These are phyloP conservation scores for Tiliacea citrago DNA, from an alignment of 2,888 invertebrate species.

Conservation along the genomic window DNA sequence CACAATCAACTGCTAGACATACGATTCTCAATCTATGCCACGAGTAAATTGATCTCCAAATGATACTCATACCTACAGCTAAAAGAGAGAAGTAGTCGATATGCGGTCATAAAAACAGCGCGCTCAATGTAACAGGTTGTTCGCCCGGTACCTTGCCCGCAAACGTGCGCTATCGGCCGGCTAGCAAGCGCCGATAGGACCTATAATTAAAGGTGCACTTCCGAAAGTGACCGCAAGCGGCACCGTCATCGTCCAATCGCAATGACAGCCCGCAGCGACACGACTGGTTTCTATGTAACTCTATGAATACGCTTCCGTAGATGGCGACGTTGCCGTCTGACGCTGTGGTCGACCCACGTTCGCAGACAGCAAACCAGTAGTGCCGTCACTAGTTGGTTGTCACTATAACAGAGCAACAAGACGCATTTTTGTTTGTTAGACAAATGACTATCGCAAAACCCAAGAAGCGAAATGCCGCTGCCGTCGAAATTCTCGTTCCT, in stretches of 20 bases:
- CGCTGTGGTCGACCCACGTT: not conserved
- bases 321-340: not conserved
- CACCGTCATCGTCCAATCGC: too few species aligned
- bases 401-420: not conserved
- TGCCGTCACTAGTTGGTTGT: not conserved
- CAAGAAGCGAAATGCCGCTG: not conserved
- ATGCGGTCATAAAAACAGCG: not conserved
- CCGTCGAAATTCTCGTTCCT: not conserved
- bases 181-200: not conserved
- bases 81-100: not conserved
- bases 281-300: not conserved
- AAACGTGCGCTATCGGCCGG: slow-evolving; percentile 18
- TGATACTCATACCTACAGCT: not conserved
- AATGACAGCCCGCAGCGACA: not conserved
- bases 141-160: not conserved
- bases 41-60: not conserved
- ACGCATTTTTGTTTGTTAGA: not conserved
- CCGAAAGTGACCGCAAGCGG: not conserved
- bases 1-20: not conserved
- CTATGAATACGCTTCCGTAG: not conserved
- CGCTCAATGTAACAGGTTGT: slow-evolving; percentile 17
- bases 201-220: slow-evolving; percentile 1
- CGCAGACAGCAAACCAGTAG: not conserved
- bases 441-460: not conserved
- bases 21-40: not conserved